Conservation (phyloP, 2,888 invertebrate species). For the Geophilus truncorum region DNA sequence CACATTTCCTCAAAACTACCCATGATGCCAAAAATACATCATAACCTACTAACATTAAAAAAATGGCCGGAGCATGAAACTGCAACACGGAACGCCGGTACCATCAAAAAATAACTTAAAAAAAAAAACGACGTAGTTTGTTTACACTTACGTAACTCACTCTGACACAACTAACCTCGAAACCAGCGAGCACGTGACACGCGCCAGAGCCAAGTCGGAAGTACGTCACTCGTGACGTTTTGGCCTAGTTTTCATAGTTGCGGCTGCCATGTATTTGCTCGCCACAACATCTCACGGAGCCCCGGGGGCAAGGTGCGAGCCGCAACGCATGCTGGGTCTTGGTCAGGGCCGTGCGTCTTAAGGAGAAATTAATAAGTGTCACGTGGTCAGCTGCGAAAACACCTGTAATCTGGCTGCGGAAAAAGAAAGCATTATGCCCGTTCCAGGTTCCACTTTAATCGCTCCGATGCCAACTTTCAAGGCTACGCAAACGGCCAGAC, state of each 20-base stretch:
- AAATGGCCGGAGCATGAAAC: too few species aligned
- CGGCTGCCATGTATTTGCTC: neutral
- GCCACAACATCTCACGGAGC: neutral
- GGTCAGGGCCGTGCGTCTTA: neutral
- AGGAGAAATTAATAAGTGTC: neutral
- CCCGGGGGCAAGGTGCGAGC: neutral
- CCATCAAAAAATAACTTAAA: too few species aligned
- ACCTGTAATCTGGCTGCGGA: neutral
- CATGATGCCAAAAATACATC: too few species aligned
- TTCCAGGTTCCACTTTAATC: conserved; percentile 10
- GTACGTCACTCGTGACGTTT: neutral
- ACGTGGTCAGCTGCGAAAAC: neutral
- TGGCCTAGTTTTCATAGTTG: neutral
- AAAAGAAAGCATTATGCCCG: neutral
- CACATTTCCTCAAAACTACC: too few species aligned
- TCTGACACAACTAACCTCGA: neutral
- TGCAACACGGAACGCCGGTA: too few species aligned
- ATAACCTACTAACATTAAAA: too few species aligned
- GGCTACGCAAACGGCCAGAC: neutral
- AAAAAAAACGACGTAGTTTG: too few species aligned
- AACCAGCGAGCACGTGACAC: neutral
- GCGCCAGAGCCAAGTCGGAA: neutral
- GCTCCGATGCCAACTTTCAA: neutral
- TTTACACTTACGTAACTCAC: neutral
- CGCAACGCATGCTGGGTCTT: too few species aligned